phyloP scores from a whole-genome alignment of 2,888 invertebrate genomes.

The Tenthredo livida region DNA sequence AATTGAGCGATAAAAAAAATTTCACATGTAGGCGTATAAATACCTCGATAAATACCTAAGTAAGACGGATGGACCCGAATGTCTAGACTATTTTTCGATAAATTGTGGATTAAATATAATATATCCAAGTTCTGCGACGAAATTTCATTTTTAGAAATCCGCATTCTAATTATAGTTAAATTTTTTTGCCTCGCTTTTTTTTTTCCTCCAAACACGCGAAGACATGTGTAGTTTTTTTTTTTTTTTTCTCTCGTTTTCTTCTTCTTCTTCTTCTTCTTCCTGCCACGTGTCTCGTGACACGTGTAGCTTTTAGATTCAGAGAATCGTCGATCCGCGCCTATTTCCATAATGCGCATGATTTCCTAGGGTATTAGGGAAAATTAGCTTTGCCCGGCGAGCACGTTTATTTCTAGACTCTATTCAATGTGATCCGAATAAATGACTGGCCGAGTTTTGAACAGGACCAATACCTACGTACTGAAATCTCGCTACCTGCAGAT shows the following conservation, averaged over 20 bases:
- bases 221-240: background rate
- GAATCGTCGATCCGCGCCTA: background rate
- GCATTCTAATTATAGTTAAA: background rate
- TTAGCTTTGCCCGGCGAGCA: background rate
- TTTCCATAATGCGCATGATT: slow-evolving; percentile 8
- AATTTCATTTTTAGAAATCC: background rate
- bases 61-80: background rate
- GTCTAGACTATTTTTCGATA: background rate
- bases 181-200: background rate
- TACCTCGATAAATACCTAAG: too few species aligned
- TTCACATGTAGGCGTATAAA: too few species aligned
- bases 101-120: background rate
- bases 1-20: background rate
- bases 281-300: slow-evolving; percentile 3
- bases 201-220: background rate
- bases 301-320: slow-evolving; percentile 10
- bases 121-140: background rate
- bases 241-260: background rate
- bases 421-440: background rate
- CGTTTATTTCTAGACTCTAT: background rate
- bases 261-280: background rate
- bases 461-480: background rate
- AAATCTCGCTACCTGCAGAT: background rate
- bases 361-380: background rate
- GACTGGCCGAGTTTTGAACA: background rate